Evolutionary conservation across 2,113 vertebrate species (phyloP).

Genomic region (Okapia johnstoni): DNA sequence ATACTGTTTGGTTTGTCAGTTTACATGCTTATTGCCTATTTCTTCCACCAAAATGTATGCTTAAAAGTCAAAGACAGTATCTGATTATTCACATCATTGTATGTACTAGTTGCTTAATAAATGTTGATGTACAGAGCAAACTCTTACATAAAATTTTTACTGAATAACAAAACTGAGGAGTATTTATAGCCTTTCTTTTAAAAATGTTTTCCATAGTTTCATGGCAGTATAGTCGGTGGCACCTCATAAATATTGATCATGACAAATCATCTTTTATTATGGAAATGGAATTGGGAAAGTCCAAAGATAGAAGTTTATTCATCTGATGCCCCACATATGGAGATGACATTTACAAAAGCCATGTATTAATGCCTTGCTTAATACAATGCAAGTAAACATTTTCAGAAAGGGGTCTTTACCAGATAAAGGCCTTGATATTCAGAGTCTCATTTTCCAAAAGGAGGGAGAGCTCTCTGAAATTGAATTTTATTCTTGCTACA

Average conservation of each 20-base stretch:
- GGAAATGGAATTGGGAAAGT: background rate
- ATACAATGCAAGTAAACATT: background rate
- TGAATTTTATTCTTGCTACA: slow-evolving; percentile 50
- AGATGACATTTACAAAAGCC: background rate
- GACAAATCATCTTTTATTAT: slow-evolving; percentile 6
- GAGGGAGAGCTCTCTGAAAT: slow-evolving; percentile 1
- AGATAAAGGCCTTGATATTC: background rate
- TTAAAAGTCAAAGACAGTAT: background rate
- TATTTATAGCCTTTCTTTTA: background rate
- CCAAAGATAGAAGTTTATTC: background rate
- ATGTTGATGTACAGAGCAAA: background rate
- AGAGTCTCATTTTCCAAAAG: background rate
- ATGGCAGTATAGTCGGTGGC: background rate
- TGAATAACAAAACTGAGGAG: background rate
- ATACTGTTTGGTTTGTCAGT: background rate
- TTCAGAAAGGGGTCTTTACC: background rate
- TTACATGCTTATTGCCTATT: background rate
- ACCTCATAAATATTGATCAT: background rate
- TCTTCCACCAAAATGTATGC: background rate
- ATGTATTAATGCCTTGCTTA: background rate
- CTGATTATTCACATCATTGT: background rate
- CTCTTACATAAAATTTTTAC: background rate
- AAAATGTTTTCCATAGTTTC: background rate
- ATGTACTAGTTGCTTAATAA: background rate
- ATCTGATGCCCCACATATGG: background rate